Base-by-base conservation (phyloP, 1,140 invertebrate species). In the Caerostris darwini region DNA sequence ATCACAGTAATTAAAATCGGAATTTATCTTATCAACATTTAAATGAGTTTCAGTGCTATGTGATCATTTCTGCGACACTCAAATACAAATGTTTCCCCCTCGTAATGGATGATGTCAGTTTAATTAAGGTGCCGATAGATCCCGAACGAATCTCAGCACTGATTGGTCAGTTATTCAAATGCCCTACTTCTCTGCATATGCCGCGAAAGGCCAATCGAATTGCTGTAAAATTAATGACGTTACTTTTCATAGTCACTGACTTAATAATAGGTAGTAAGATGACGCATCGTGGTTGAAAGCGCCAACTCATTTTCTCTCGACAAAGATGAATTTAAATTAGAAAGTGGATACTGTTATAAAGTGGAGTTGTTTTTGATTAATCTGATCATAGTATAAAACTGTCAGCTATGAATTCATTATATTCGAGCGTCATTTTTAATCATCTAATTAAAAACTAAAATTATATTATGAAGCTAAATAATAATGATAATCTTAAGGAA, bases 121-220 rank as follows among this genome's bases (percentile, higher is more conserved):
- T 64, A 87, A 87, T 87, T 87, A 87, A 87, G 85, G 50, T 50
- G 34, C 85, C 57, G 12, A 87, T 87, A 87, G 64, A 64, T 64
- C 85, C 85, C 12, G 34, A 87, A 87, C 14, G 85, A 53, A 59
- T 64, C 34, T 64, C 59, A 83, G 54, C n/a, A 77, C 61, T 77
- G 71, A 50, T 10, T 77, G 71, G 50, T 77, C 19, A 77, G 71
- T 50, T 12, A 77, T 77, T 77, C 5, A 77, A 77, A 77, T 77
- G 8, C 71, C 10, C 71, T 8, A 3, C 71, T 50, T 77, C 71
- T 53, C 61, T 14, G 6, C 61, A 53, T 8, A 50, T 12, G 71
- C 71, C 10, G 8, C 34, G 34, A 53, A 77, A 12, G 34, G 17
- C 57, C 59, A 67, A 87, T 87, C 85, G 19, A 53, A 87, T 64